phyloP scores from a whole-genome alignment of 2,888 invertebrate species.

The Ornithoptera alexandrae region DNA sequence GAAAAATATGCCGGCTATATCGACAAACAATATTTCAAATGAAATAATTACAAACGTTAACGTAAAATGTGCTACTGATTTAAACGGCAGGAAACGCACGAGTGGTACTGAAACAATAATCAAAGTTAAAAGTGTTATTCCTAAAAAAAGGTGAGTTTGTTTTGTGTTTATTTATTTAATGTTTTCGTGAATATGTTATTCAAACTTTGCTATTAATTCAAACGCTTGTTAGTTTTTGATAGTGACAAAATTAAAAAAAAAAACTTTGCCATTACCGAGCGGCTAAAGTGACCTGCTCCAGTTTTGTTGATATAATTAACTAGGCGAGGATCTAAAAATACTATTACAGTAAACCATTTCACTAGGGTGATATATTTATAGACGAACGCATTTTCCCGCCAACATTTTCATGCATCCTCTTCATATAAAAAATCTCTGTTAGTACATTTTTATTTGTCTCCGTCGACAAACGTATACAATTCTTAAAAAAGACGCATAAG shows the following conservation, averaged over 20 bases:
- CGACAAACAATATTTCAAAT: slow-evolving; percentile 37
- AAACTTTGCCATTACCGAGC: slow-evolving; percentile 23
- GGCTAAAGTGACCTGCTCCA: slow-evolving; percentile 47
- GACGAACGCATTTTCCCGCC: slow-evolving; percentile 23
- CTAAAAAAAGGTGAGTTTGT: slow-evolving; percentile 65
- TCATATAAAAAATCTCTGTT: not conserved
- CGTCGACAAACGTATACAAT: not conserved
- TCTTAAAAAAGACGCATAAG: not conserved
- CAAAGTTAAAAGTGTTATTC: slow-evolving; percentile 75
- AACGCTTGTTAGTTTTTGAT: not conserved
- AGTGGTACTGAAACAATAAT: slow-evolving; percentile 54
- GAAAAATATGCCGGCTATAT: slow-evolving; percentile 48
- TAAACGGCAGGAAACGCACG: slow-evolving; percentile 51
- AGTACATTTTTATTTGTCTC: not conserved
- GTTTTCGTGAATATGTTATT: not conserved
- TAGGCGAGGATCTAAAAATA: slow-evolving; percentile 44
- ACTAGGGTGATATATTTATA: slow-evolving; percentile 25
- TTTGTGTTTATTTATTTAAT: slow-evolving; percentile 33
- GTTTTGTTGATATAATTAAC: slow-evolving; percentile 61
- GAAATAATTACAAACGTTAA: slow-evolving; percentile 46
- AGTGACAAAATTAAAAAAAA: not conserved
- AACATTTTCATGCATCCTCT: not conserved
- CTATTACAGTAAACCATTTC: slow-evolving; percentile 31
- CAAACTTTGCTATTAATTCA: not conserved
- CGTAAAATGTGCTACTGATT: slow-evolving; percentile 54